These are phyloP conservation scores for Pseudococcus viburni DNA, from an alignment of 2,888 invertebrate species.

Conservation along the genomic window DNA sequence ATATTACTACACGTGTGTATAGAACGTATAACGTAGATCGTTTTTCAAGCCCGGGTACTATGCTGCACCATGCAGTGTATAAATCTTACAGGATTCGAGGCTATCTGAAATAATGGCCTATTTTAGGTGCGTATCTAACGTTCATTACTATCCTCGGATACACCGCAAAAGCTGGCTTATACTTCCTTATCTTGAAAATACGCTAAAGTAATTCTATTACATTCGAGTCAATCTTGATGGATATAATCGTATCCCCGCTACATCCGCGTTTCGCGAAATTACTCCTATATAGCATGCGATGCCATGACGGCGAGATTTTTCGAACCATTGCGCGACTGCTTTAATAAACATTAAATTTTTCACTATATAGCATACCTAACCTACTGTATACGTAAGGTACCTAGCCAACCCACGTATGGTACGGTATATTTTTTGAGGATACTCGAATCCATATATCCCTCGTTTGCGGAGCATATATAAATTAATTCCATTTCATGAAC, in stretches of 20 bases:
- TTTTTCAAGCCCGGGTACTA: slow-evolving; percentile 12
- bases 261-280: not conserved
- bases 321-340: slow-evolving; percentile 28
- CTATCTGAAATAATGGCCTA: slow-evolving; percentile 47
- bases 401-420: not conserved
- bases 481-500: slow-evolving; percentile 54
- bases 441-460: slow-evolving; percentile 38
- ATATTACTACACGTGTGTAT: not conserved
- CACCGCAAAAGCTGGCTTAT: slow-evolving; percentile 30
- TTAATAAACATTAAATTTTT: slow-evolving; percentile 41
- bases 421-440: slow-evolving; percentile 17
- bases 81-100: slow-evolving; percentile 21
- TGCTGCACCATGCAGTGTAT: slow-evolving; percentile 22
- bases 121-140: slow-evolving; percentile 49
- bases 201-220: slow-evolving; percentile 49
- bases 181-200: slow-evolving; percentile 39
- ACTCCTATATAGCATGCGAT: not conserved
- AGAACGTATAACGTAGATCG: slow-evolving; percentile 10
- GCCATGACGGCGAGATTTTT: slow-evolving; percentile 16
- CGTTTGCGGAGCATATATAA: not conserved
- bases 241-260: slow-evolving; percentile 4
- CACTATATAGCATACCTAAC: not conserved
- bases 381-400: slow-evolving; percentile 3
- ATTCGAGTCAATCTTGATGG: slow-evolving; percentile 44
- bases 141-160: slow-evolving; percentile 49